Percentiles rank a stretch among this genome's conserved stretches.
These are phyloP conservation scores for Cerastis leucographa DNA, from an alignment of 2,888 invertebrate species.

Conservation along the genomic window DNA sequence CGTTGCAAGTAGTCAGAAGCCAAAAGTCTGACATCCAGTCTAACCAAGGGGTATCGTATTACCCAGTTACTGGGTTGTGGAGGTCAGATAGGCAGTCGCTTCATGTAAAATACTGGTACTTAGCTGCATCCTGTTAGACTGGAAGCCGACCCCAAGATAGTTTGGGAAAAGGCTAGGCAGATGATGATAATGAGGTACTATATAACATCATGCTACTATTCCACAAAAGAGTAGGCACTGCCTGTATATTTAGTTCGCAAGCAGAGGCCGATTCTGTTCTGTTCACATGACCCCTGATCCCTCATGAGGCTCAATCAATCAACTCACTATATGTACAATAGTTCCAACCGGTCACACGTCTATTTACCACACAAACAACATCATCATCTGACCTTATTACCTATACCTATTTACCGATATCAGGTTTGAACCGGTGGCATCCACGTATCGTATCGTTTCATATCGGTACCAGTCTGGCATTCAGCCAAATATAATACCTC, in stretches of 20 bases:
- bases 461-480: constrained; percentile 26
- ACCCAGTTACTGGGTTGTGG: too few relatives aligned
- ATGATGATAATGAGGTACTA: too few relatives aligned
- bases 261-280: neutral
- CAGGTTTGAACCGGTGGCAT: constrained; percentile 14
- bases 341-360: constrained; percentile 4
- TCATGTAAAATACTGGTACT: too few relatives aligned
- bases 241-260: neutral
- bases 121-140: too few relatives aligned
- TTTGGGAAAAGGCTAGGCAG: too few relatives aligned
- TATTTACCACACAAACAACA: neutral
- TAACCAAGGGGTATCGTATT: too few relatives aligned
- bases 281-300: neutral
- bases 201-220: neutral
- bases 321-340: neutral
- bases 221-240: neutral
- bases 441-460: constrained; percentile 3
- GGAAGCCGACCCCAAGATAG: too few relatives aligned
- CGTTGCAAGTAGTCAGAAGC: too few relatives aligned
- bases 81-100: too few relatives aligned
- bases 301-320: neutral
- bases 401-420: constrained; percentile 2
- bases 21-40: too few relatives aligned
- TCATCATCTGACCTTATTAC: neutral
- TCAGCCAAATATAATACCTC: constrained; percentile 21